Evolutionary conservation across 30 jellyfish, hydroid and myxozoan species (phyloP), one percentile per base, ranked within the genome.

Genomic region (Nemopilema nomurai): DNA sequence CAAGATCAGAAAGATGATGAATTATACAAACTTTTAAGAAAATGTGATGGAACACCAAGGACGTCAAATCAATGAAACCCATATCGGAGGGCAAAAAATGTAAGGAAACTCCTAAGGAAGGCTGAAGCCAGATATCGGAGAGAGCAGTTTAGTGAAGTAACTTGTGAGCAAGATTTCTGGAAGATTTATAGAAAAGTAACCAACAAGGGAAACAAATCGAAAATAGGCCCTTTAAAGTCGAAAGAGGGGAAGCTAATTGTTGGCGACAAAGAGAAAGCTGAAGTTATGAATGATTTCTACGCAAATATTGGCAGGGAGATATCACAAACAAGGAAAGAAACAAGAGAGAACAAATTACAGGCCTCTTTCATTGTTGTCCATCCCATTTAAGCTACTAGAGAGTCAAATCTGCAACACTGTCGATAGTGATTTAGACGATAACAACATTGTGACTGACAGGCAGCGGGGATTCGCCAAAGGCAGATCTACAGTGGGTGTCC

Each of bases 61-160:
- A 71, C 86, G 57, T 83, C 91, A 62, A 28, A 57, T 28, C 53
- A 51, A 71, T 83, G 91, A 85, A 51, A 70, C 16, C 70, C 69
- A 30, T 83, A 83, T 73, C 49, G 72, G 62, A 83, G 72, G 70
- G 85, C 41, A 83, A 22, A 71, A 70, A 83, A 69, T 53, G 91
- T 70, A 57, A 83, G 33, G 69, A 69, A 51, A 51, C 78, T 1
- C 71, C 41, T 83, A 62, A 83, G 79, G 79, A 71, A 69, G 49
- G 82, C 93, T 0, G 83, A 57, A 29, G 87, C 96, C 51, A 87
- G 20, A 22, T 87, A 68, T 62, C 80, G 96, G 87, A 70, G 82
- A 69, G 63, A 77, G 13, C 74, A 84, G 81, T 84, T 74, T 28
- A 49, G 50, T 8, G 73, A 83, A 49, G 79, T 64, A n/a, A 49